phyloP scores from a whole-genome alignment of 1,140 invertebrate species.

The Rhyzopertha dominica region DNA sequence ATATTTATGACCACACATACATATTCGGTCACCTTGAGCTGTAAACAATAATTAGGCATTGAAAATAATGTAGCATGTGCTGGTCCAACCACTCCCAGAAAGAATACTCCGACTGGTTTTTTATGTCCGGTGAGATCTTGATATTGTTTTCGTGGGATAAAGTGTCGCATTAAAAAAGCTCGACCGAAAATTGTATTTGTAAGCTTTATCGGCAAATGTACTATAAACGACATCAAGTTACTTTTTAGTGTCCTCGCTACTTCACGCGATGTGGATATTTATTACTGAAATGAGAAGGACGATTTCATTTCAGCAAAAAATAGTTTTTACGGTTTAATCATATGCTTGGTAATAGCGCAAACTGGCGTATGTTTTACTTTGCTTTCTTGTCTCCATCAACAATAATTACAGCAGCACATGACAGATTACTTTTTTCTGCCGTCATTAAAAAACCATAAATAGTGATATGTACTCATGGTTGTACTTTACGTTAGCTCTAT shows the following conservation, averaged over 20 bases:
- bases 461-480: no score
- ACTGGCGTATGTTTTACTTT: no score
- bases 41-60: constrained; percentile 34
- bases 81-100: constrained; percentile 25
- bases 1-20: constrained; percentile 31
- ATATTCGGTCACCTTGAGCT: constrained; percentile 32
- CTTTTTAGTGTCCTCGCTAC: constrained; percentile 15
- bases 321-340: no score
- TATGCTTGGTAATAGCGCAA: no score
- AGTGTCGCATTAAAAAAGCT: constrained; percentile 21
- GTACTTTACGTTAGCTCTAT: no score
- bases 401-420: no score
- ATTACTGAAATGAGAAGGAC: no score
- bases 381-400: no score
- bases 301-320: no score
- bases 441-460: no score
- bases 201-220: constrained; percentile 14
- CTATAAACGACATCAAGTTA: constrained; percentile 13
- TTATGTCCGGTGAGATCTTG: constrained; percentile 22
- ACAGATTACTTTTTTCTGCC: no score
- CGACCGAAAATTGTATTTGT: constrained; percentile 15
- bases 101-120: constrained; percentile 21
- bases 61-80: constrained; percentile 31
- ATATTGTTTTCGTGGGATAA: constrained; percentile 26
- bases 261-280: no score